These are phyloP conservation scores for Caenorhabditis panamensis DNA, from an alignment of 2,888 invertebrate genomes.

Conservation along the genomic window DNA sequence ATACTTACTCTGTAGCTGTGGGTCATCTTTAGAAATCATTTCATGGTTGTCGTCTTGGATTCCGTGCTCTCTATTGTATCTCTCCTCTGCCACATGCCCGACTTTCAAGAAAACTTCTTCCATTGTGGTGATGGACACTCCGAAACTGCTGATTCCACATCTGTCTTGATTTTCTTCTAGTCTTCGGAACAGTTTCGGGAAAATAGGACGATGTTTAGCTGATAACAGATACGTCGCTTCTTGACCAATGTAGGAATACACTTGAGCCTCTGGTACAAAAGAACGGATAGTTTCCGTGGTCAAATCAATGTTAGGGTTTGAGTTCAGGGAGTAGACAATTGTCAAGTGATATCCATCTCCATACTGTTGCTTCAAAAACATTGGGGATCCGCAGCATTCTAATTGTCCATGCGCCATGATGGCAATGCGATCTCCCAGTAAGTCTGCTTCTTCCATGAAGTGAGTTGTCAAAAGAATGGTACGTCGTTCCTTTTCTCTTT, in stretches of 20 bases:
- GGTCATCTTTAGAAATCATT: slow-evolving; percentile 61
- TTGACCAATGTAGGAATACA: slow-evolving; percentile 87
- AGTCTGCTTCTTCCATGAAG: slow-evolving; percentile 93
- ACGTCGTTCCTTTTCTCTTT: slow-evolving; percentile 83
- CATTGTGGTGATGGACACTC: slow-evolving; percentile 90
- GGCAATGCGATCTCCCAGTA: slow-evolving; percentile 89
- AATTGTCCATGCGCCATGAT: slow-evolving; percentile 90
- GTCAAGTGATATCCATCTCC: slow-evolving; percentile 90
- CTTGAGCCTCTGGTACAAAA: slow-evolving; percentile 75
- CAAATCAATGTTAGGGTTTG: slow-evolving; percentile 70
- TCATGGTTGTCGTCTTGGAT: slow-evolving; percentile 49
- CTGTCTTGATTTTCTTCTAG: slow-evolving; percentile 85
- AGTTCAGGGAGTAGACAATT: slow-evolving; percentile 83
- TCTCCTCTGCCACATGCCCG: slow-evolving; percentile 71
- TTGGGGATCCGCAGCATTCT: slow-evolving; percentile 88
- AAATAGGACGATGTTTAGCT: slow-evolving; percentile 64
- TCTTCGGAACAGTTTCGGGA: slow-evolving; percentile 86
- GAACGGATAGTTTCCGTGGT: slow-evolving; percentile 49
- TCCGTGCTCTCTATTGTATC: slow-evolving; percentile 56
- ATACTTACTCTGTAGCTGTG: slow-evolving; percentile 51
- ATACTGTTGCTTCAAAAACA: slow-evolving; percentile 88
- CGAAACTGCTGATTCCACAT: slow-evolving; percentile 88
- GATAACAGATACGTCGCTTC: slow-evolving; percentile 86
- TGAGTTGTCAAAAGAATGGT: slow-evolving; percentile 90
- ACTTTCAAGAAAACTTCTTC: slow-evolving; percentile 91